Conservation (phyloP, 2,888 invertebrate species). For the Synergus umbraculus region DNA sequence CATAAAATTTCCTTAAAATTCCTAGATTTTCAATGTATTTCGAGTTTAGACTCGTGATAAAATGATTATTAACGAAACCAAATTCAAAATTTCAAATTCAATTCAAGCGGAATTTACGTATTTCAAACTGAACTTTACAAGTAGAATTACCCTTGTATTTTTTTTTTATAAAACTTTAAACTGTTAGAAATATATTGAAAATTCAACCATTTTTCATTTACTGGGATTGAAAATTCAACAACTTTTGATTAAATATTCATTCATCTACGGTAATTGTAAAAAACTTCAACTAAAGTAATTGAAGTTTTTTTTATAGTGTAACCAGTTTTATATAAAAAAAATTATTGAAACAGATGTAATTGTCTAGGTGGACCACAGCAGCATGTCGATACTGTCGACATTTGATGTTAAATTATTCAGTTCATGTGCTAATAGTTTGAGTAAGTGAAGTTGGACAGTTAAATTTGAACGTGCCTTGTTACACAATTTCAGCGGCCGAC, state of each 20-base stretch:
- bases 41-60: too few species aligned
- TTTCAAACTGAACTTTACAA: not conserved
- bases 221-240: too few species aligned
- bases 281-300: too few species aligned
- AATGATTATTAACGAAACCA: too few species aligned
- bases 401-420: constrained; percentile 13
- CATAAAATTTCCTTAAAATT: too few species aligned
- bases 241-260: too few species aligned
- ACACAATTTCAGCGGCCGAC: constrained; percentile 15
- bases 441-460: not conserved
- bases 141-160: not conserved
- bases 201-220: too few species aligned
- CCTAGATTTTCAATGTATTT: too few species aligned
- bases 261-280: too few species aligned
- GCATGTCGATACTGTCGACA: constrained; percentile 21
- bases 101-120: too few species aligned
- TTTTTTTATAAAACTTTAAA: not conserved
- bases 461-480: constrained; percentile 15
- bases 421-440: not conserved
- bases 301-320: not conserved
- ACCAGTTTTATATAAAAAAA: not conserved
- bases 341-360: not conserved
- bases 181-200: too few species aligned
- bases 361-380: not conserved
- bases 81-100: too few species aligned